Base-by-base conservation (phyloP, 2,888 invertebrate genomes). In the Nasonovia ribisnigri region DNA sequence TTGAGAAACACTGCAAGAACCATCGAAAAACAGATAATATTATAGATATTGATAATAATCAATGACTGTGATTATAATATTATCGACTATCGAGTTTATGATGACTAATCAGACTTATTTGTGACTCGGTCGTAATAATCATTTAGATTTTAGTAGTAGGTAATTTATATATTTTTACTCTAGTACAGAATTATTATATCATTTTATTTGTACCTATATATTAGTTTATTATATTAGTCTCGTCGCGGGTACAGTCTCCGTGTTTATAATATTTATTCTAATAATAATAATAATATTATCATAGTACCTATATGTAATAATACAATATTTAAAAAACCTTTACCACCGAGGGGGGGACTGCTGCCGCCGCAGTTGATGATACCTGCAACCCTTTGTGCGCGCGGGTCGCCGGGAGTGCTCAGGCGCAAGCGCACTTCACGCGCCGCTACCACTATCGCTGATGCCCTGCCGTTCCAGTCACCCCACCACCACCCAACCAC, bases 351-450 rank as follows among this genome's bases (percentile, higher is more conserved):
- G 67, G 60, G 67, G 67, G 67, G 24, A n/a, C n/a, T n/a, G n/a
- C n/a, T n/a, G n/a, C 46, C 24, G 48, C 11, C 90, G 5, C 24
- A 36, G 51, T 10, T 4, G 60, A 42, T 8, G 92, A 77, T 88
- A 60, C 77, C 77, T 77, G 77, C 92, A 92, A 92, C 92, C 92
- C 92, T 92, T 92, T 92, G 36, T 48, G 92, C 42, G 86, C 36
- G 67, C 67, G 92, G 36, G 77, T 36, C 77, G 77, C 36, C 36
- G 51, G 84, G 43, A 60, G 46, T 26, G 24, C 26, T n/a, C 92
- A n/a, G 51, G 42, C 92, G 92, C 92, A 77, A 88, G 88, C 92
- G 92, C 92, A 92, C 88, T 92, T 48, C 29, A 13, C 91, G 43
- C 60, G 60, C 84, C 48, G n/a, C 77, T 77, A 77, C 77, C 36